These are phyloP conservation scores for Calephelis perditalis DNA, from an alignment of 2,888 invertebrate genomes.

Conservation along the genomic window DNA sequence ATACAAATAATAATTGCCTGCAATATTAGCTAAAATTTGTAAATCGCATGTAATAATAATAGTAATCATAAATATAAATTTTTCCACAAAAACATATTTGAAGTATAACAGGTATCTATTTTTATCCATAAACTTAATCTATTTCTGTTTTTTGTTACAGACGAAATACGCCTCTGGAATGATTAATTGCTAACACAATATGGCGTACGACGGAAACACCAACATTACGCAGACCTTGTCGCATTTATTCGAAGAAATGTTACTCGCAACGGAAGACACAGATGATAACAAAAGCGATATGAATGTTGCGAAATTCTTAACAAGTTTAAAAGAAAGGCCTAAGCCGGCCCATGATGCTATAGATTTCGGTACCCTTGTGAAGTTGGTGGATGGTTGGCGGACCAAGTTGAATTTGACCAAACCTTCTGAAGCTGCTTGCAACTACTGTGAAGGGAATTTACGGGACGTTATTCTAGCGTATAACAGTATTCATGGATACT, in stretches of 20 bases:
- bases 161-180: slow-evolving; percentile 9
- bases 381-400: slow-evolving; percentile 57
- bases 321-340: slow-evolving; percentile 48
- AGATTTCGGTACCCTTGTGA: slow-evolving; percentile 61
- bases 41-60: too few relatives aligned
- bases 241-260: slow-evolving; percentile 61
- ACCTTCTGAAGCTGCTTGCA: slow-evolving; percentile 47
- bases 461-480: slow-evolving; percentile 80
- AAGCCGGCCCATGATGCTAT: slow-evolving; percentile 51
- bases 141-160: slow-evolving; percentile 12
- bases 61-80: too few relatives aligned
- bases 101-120: neutral
- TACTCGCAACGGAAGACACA: slow-evolving; percentile 50
- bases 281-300: slow-evolving; percentile 48
- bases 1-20: too few relatives aligned
- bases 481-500: slow-evolving; percentile 87
- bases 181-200: slow-evolving; percentile 33
- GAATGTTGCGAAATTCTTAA: slow-evolving; percentile 54
- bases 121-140: neutral
- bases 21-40: too few relatives aligned
- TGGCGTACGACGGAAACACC: slow-evolving; percentile 45
- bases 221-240: slow-evolving; percentile 64
- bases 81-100: too few relatives aligned
- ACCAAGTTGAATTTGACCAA: slow-evolving; percentile 55
- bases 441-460: slow-evolving; percentile 79